phyloP scores from a whole-genome alignment of 2,113 vertebrate species.

The Porphyrio hochstetteri region DNA sequence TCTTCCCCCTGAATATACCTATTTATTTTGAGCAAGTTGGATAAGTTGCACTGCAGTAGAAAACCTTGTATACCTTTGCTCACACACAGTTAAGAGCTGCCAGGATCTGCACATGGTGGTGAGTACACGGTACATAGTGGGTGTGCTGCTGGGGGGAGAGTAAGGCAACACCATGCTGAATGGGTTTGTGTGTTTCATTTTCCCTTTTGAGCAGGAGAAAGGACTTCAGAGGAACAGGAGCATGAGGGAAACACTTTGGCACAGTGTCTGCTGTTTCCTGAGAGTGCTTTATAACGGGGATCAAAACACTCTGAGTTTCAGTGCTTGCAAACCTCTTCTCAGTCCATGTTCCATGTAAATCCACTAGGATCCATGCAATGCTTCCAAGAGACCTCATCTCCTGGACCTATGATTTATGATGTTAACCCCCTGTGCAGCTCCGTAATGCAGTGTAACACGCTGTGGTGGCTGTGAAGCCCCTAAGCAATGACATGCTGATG shows the following conservation, averaged over 20 bases:
- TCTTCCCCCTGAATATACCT: accelerated
- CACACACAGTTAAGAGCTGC: neutral
- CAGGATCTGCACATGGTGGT: accelerated
- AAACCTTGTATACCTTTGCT: neutral
- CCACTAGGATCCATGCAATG: accelerated
- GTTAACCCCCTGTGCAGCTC: accelerated
- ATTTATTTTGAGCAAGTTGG: accelerated
- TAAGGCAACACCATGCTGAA: accelerated
- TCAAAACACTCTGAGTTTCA: accelerated
- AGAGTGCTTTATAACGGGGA: accelerated
- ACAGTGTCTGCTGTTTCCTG: accelerated
- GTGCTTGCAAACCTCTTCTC: no score
- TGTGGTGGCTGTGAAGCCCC: neutral
- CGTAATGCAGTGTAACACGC: accelerated
- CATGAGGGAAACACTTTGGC: neutral
- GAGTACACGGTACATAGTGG: accelerated
- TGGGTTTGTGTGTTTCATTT: neutral
- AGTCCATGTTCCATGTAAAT: neutral
- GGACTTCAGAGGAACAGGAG: neutral
- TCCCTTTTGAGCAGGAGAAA: neutral
- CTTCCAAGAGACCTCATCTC: accelerated
- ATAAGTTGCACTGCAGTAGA: accelerated
- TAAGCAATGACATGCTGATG: no score
- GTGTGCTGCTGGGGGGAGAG: neutral
- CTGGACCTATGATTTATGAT: accelerated